Conservation (phyloP, 2,113 vertebrate genomes). For the Athene cunicularia region DNA sequence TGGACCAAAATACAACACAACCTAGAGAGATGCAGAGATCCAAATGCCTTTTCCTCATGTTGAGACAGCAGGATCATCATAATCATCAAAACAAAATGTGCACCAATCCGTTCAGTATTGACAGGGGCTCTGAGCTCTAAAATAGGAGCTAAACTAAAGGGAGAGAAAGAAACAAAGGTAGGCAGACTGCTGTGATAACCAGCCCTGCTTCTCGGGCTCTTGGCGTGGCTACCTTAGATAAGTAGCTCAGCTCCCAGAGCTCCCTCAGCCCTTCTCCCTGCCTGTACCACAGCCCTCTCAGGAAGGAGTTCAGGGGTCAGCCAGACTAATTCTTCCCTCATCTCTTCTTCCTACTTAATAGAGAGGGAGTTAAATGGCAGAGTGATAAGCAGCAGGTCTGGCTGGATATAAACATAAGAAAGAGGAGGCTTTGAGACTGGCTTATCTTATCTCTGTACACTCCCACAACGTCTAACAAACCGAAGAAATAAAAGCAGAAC, state of each 20-base stretch:
- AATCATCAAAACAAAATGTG: neutral
- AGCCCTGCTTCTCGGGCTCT: neutral
- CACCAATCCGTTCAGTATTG: neutral
- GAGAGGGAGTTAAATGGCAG: neutral
- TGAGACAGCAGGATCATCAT: neutral
- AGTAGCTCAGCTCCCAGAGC: neutral
- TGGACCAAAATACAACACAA: neutral
- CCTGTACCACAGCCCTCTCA: neutral
- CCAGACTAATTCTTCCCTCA: neutral
- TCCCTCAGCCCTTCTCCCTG: neutral
- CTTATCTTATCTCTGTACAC: neutral
- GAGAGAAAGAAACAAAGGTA: neutral
- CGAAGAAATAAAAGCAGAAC: slow-evolving; percentile 12
- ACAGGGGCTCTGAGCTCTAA: neutral
- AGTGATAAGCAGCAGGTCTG: slow-evolving; percentile 17
- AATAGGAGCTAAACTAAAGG: neutral
- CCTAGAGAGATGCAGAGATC: neutral
- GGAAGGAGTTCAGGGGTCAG: neutral
- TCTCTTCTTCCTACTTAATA: neutral
- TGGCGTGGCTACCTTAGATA: neutral
- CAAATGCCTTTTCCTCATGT: neutral
- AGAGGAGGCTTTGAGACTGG: neutral
- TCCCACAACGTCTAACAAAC: neutral
- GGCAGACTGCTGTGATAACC: neutral
- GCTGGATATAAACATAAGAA: slow-evolving; percentile 9